A percentile compares a stretch with the other conserved stretches of the same genome.
Evolutionary conservation across 2,797 vertebrate genomes (phyloP).

Genomic region (Fistularia tabacaria): DNA sequence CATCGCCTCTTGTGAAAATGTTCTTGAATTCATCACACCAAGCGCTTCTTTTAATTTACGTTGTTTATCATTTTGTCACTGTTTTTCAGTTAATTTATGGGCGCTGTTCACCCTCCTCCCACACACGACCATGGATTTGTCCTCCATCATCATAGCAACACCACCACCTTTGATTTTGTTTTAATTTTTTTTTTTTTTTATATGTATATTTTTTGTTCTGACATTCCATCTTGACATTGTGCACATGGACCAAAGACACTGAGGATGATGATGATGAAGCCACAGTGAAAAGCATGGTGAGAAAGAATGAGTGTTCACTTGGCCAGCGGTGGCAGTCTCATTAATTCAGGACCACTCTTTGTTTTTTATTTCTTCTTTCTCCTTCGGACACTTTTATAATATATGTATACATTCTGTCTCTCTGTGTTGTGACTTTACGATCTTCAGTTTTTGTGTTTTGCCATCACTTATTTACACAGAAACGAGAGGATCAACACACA

Average conservation of each 20-base stretch:
- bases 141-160: conserved; percentile 72
- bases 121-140: conserved; percentile 73
- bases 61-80: conserved; percentile 65
- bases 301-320: conserved; percentile 33
- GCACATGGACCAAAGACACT: conserved; percentile 80
- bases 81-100: conserved; percentile 85
- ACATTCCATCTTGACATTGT: conserved; percentile 78
- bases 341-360: conserved; percentile 61
- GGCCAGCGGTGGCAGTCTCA: conserved; percentile 56
- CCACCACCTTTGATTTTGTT: conserved; percentile 47
- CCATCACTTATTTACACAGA: conserved; percentile 31
- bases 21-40: conserved; percentile 20
- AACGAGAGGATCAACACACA: conserved; percentile 10
- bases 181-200: conserved; percentile 35
- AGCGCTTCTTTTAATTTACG: conserved; percentile 56
- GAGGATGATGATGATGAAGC: conserved; percentile 58
- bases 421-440: conserved; percentile 40
- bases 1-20: not conserved
- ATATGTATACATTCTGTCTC: conserved; percentile 38
- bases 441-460: conserved; percentile 25
- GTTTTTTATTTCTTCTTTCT: conserved; percentile 24
- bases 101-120: conserved; percentile 48
- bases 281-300: conserved; percentile 52
- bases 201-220: conserved; percentile 32
- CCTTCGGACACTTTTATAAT: conserved; percentile 43